These are phyloP conservation scores for Nephrotoma guestfalica DNA, from an alignment of 2,888 invertebrate genomes.

Conservation along the genomic window DNA sequence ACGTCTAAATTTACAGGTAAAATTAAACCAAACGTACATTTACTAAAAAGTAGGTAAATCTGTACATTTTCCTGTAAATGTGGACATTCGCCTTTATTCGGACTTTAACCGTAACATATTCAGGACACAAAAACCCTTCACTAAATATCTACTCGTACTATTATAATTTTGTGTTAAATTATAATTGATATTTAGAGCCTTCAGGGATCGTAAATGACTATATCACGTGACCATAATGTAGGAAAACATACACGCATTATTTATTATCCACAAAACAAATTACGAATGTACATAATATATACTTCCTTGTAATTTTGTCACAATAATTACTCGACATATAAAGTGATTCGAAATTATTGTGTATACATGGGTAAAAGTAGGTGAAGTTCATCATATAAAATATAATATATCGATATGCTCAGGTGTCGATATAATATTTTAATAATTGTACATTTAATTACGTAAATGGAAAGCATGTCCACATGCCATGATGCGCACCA, in stretches of 20 bases:
- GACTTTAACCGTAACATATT: too few relatives aligned
- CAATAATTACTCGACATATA: background rate
- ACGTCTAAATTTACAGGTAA: too few relatives aligned
- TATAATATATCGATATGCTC: background rate
- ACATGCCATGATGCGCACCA: background rate
- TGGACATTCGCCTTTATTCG: too few relatives aligned
- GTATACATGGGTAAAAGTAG: background rate
- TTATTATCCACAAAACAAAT: background rate
- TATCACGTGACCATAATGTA: constrained; percentile 8
- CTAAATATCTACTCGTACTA: background rate
- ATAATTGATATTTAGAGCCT: constrained; percentile 11
- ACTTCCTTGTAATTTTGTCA: background rate
- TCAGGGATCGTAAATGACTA: constrained; percentile 9
- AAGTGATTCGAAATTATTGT: background rate
- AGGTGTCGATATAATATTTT: constrained; percentile 5
- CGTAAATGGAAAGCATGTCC: background rate
- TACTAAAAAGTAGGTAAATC: too few relatives aligned
- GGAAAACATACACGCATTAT: background rate
- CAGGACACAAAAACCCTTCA: background rate
- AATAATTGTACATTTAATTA: background rate
- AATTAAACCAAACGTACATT: too few relatives aligned
- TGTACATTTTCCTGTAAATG: too few relatives aligned
- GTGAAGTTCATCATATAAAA: background rate
- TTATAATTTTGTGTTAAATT: background rate
- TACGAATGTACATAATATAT: background rate